Evolutionary conservation across 1,140 invertebrate species (phyloP), one percentile per base, ranked within the genome.

Genomic region (Drosophila grimshawi): DNA sequence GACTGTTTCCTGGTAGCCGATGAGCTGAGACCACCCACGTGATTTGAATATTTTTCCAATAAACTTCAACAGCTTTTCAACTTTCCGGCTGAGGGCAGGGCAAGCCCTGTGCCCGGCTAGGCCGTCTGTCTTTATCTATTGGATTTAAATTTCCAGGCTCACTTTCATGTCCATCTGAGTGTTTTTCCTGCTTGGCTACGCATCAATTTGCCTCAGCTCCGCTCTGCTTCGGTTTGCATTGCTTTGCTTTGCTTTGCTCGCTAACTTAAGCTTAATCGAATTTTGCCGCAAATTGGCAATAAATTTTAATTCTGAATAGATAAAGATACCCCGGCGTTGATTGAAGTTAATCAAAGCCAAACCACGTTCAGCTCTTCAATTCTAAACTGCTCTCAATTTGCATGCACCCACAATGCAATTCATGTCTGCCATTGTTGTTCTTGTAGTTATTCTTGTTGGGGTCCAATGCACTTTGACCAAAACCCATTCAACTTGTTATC

Each of bases 1-100:
- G 39, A 43, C 57, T 64, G 51, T 6, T 37, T 33, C n/a, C 65
- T 51, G 57, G 45, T 11, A 60, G 62, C 51, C 64, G 72, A 76
- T 72, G 79, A 76, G 79, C 71, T 86, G 76, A 86, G 79, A 86
- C 83, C 89, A 80, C 88, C 88, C 88, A 91, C 80, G 88, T 88
- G 88, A 91, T 91, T 91, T 91, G 89, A 91, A 91, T 91, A 91
- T 91, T 89, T 91, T 91, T 88, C 83, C 88, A 91, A 91, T 89
- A 89, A 89, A 89, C 85, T 89, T 89, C 85, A 89, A 89, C 85
- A 89, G 85, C 85, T 89, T 89, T 89, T 89, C 85, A 86, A 79
- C 62, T 73, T 73, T 55, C 80, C 78, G 80, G 81, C 65, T 70
- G 61, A 65, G 48, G 45, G 41, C 48, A 39, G 45, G 57, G 39